Conservation (phyloP, 2,888 invertebrate species). For the Volucella inanis region DNA sequence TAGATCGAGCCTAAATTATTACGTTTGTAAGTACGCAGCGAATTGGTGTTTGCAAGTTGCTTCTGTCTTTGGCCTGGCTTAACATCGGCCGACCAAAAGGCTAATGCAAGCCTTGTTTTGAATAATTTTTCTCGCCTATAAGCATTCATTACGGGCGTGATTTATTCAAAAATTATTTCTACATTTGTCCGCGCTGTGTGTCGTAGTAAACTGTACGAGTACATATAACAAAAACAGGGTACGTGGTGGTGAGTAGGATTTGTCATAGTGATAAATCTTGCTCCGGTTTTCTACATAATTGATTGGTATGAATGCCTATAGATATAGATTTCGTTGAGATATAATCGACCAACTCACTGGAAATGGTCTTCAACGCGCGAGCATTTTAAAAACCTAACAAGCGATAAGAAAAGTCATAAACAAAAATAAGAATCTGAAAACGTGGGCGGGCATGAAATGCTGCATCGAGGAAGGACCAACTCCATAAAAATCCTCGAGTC, state of each 20-base stretch:
- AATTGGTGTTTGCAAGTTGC: constrained; percentile 71
- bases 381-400: constrained; percentile 9
- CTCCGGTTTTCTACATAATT: constrained; percentile 50
- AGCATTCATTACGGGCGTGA: constrained; percentile 45
- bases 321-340: constrained; percentile 37
- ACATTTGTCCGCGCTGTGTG: constrained; percentile 39
- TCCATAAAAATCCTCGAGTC: constrained; percentile 65
- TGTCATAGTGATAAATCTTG: constrained; percentile 32
- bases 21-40: constrained; percentile 69
- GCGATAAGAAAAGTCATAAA: not conserved
- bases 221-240: too few relatives aligned
- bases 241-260: constrained; percentile 10
- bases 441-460: constrained; percentile 38
- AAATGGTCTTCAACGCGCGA: not conserved
- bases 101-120: constrained; percentile 52
- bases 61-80: constrained; percentile 57
- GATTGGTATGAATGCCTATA: constrained; percentile 58
- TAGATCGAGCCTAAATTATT: constrained; percentile 75
- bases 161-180: constrained; percentile 65
- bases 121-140: constrained; percentile 38
- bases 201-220: constrained; percentile 17
- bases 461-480: constrained; percentile 30
- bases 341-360: constrained; percentile 23
- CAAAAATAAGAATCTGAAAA: constrained; percentile 3
- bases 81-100: constrained; percentile 1